A percentile compares a stretch with the other conserved stretches of the same genome.
phyloP scores from a whole-genome alignment of 2,113 vertebrate genomes.

The Passerina amoena region DNA sequence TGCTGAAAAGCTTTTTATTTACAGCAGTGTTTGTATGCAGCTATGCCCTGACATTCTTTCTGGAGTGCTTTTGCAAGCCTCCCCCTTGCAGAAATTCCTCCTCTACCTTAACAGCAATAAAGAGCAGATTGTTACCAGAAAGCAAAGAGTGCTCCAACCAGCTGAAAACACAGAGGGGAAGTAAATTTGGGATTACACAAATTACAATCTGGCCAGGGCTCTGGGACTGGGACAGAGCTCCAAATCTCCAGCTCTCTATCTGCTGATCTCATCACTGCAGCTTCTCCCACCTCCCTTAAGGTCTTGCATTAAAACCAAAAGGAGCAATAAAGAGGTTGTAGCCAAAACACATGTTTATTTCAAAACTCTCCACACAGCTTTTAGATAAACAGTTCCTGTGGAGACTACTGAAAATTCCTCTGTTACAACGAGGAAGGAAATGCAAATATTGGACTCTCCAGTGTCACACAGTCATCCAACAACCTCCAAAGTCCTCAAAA shows the following conservation, averaged over 20 bases:
- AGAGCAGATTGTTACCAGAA: not conserved
- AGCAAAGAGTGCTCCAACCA: not conserved
- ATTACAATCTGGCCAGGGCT: not conserved
- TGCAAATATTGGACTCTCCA: not conserved
- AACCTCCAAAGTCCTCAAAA: not conserved
- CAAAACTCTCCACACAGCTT: not conserved
- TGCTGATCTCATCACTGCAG: not conserved
- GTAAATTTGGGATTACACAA: not conserved
- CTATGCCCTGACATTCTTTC: not conserved
- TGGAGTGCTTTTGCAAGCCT: not conserved
- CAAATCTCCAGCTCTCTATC: not conserved
- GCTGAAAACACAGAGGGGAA: not conserved
- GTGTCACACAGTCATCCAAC: not conserved
- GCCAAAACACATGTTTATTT: not conserved
- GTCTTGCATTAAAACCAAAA: not conserved
- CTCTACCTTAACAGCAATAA: not conserved
- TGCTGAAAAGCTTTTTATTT: not conserved
- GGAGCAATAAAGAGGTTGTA: not conserved
- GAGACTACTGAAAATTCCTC: slow-evolving; percentile 9
- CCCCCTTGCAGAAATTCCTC: not conserved
- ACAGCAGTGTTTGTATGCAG: not conserved
- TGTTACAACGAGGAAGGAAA: not conserved
- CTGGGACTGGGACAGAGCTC: not conserved
- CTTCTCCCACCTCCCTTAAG: not conserved
- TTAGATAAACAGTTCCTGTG: not conserved